These are phyloP conservation scores for Porites lobata DNA, from an alignment of 92 coral and sea anemone species.

Conservation along the genomic window DNA sequence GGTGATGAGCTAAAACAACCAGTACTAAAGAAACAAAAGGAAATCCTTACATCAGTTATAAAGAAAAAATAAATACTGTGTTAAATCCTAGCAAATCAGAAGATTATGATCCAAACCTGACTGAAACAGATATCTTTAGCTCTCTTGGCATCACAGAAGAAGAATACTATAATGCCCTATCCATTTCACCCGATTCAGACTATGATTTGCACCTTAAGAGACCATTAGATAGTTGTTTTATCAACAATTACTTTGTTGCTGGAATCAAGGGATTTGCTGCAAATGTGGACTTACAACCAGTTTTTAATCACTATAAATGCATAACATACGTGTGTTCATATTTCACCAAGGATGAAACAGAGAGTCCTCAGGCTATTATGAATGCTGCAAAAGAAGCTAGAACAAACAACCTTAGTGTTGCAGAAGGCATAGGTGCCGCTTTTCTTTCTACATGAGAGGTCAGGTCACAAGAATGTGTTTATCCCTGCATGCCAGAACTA, in stretches of 20 bases:
- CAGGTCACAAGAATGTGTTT: conserved; percentile 71
- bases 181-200: conserved; percentile 78
- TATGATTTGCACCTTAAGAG: conserved; percentile 74
- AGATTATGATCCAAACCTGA: conserved; percentile 74
- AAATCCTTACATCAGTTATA: conserved; percentile 67
- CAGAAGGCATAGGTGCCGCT: conserved; percentile 68
- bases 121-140: conserved; percentile 56
- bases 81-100: conserved; percentile 63
- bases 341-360: conserved; percentile 71
- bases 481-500: conserved; percentile 77
- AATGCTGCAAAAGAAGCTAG: conserved; percentile 66
- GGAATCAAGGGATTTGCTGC: conserved; percentile 66
- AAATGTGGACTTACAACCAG: conserved; percentile 62
- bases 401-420: conserved; percentile 46
- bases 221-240: conserved; percentile 55
- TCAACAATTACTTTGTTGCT: conserved; percentile 64
- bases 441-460: conserved; percentile 72
- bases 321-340: conserved; percentile 63
- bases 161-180: conserved; percentile 74
- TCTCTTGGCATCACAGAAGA: conserved; percentile 64
- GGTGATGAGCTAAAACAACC: conserved; percentile 49
- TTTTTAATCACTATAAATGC: conserved; percentile 65
- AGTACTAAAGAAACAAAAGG: conserved; percentile 52
- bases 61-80: conserved; percentile 58
- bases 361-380: conserved; percentile 70